Evolutionary conservation across 37 sponge, comb jelly and placozoan species (phyloP).

Genomic region (Diacarnus erythraeanus): DNA sequence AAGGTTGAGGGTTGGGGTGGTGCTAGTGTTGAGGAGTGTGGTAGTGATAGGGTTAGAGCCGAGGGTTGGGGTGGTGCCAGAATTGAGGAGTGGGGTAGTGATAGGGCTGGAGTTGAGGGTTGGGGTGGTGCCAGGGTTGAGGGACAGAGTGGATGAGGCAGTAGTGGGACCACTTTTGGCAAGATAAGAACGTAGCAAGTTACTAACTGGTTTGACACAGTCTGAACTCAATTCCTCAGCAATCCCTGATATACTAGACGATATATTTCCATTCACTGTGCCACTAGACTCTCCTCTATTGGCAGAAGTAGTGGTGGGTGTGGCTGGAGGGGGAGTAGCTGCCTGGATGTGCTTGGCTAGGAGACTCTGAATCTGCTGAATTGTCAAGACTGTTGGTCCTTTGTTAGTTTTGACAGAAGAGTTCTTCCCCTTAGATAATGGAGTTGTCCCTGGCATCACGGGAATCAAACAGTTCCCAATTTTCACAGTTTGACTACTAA

Average conservation of each 20-base stretch:
- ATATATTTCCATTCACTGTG: not conserved
- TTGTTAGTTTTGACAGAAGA: not conserved
- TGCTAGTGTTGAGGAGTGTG: not conserved
- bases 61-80: not conserved
- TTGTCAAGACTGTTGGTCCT: not conserved
- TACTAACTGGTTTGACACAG: not conserved
- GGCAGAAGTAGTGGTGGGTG: not conserved
- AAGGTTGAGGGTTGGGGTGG: not conserved
- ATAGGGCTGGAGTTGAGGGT: not conserved
- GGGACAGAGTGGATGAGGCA: not conserved
- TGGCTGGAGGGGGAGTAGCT: not conserved
- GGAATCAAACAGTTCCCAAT: slow-evolving; percentile 20
- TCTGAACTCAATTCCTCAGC: not conserved
- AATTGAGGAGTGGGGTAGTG: not conserved
- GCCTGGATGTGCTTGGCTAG: not conserved
- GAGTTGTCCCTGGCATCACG: not conserved
- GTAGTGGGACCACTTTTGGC: not conserved
- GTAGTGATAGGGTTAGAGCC: not conserved
- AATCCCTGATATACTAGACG: not conserved
- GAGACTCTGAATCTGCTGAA: slow-evolving; percentile 5
- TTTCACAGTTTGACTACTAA: not conserved
- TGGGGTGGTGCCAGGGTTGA: not conserved
- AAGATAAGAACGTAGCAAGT: not conserved
- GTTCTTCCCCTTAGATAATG: not conserved
- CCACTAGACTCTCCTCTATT: not conserved